A percentile compares a stretch with the other conserved stretches of the same genome.
Conservation (phyloP, 2,113 vertebrate genomes). For the Oriolus oriolus region DNA sequence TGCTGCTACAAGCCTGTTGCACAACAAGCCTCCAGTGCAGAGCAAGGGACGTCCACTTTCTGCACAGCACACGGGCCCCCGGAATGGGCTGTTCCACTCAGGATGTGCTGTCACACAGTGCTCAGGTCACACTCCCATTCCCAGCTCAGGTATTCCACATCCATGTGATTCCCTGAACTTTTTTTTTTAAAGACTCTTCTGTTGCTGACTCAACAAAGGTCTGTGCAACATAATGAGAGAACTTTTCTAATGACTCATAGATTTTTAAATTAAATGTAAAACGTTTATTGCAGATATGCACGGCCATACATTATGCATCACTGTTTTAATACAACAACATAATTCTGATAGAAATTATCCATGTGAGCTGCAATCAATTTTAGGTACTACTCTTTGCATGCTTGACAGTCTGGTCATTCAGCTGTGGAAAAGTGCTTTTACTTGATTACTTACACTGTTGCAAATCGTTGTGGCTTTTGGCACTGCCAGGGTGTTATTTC, state of each 20-base stretch:
- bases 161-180: neutral
- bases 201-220: slow-evolving; percentile 25
- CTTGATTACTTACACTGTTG: slow-evolving; percentile 49
- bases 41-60: neutral
- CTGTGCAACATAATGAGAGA: slow-evolving; percentile 25
- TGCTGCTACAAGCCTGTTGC: neutral
- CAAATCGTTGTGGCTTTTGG: slow-evolving; percentile 63
- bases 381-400: slow-evolving; percentile 25
- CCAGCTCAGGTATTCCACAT: neutral
- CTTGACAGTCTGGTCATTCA: slow-evolving; percentile 40
- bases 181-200: neutral
- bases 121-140: neutral
- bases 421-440: slow-evolving; percentile 59
- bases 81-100: neutral
- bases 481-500: slow-evolving; percentile 22
- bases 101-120: rapidly evolving
- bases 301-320: slow-evolving; percentile 5
- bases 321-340: slow-evolving; percentile 22
- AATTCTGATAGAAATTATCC: slow-evolving; percentile 58
- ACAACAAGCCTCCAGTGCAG: neutral
- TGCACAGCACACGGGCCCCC: rapidly evolving
- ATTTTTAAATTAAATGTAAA: slow-evolving; percentile 66
- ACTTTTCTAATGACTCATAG: slow-evolving; percentile 59
- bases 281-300: slow-evolving; percentile 44
- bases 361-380: slow-evolving; percentile 56